Base-by-base conservation (phyloP, 1,140 invertebrate species). In the Eciton burchellii region DNA sequence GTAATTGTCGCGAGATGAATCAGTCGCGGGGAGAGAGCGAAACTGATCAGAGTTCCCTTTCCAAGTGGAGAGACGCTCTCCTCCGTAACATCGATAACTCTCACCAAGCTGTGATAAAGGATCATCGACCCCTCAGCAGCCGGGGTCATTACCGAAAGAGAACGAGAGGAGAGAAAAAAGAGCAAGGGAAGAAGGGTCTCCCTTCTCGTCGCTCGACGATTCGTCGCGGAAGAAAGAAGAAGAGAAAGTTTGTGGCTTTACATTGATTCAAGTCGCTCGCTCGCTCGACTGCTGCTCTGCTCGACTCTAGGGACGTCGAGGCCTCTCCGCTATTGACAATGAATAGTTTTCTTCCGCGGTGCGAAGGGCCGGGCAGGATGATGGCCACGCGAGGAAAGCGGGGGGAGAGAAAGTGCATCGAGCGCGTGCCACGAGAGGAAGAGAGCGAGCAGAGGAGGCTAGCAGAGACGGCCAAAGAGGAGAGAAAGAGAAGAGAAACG, bases 241-340 rank as follows among this genome's bases (percentile, higher is more conserved):
- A 47, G 68, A 73, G 70, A 79, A 87, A 87, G 85, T 35, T n/a
- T n/a, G n/a, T 35, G 35, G 35, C 35, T 35, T 35, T 6, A 35
- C 35, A 6, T 35, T 35, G 35, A 35, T 35, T 35, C 35, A 35
- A 35, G 35, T 87, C 83, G 84, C 81, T 87, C 86, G 86, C 84
- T 86, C 68, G 82, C 76, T 84, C 82, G 85, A 76, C 6, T 35
- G 35, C n/a, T n/a, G 35, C 35, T 35, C 35, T 35, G 35, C 2
- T 35, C 35, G 35, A n/a, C n/a, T n/a, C n/a, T n/a, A n/a, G 74
- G 83, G 59, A 81, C 57, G 68, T 83, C 85, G 84, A 68, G 85
- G 81, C n/a, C n/a, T 65, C 85, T 87, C 85, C 65, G 87, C 82
- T 89, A 89, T 88, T 82, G 87, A 88, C 86, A 88, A 88, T 88